Percentiles rank a stretch among this genome's conserved stretches.
phyloP scores from a whole-genome alignment of 2,797 vertebrate genomes.

The Rhinophrynus dorsalis region DNA sequence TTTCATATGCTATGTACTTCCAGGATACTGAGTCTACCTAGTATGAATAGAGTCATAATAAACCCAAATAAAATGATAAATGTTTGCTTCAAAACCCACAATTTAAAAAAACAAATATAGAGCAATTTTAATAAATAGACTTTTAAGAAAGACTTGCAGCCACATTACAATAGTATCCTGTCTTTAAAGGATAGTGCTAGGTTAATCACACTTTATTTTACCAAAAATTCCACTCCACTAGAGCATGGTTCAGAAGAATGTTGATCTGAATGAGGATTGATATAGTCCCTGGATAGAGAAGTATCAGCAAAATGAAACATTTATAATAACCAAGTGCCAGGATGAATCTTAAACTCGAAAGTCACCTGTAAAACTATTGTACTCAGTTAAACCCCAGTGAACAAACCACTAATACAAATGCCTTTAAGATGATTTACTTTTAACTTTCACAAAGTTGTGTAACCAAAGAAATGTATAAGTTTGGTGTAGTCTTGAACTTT shows the following conservation, averaged over 20 bases:
- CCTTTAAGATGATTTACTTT: too few relatives aligned
- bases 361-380: slow-evolving; percentile 4
- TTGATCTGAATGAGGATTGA: slow-evolving; percentile 68
- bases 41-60: too few relatives aligned
- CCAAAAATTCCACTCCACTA: slow-evolving; percentile 71
- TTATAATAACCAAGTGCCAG: slow-evolving; percentile 16
- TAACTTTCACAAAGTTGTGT: too few relatives aligned
- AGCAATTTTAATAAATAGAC: too few relatives aligned
- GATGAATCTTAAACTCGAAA: background rate
- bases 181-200: slow-evolving; percentile 44
- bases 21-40: too few relatives aligned
- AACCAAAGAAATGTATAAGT: too few relatives aligned
- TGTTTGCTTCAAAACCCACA: too few relatives aligned
- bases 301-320: slow-evolving; percentile 15
- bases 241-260: slow-evolving; percentile 64
- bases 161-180: slow-evolving; percentile 10
- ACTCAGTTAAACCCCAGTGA: slow-evolving; percentile 6
- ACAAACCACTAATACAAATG: slow-evolving; percentile 3
- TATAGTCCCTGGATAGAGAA: slow-evolving; percentile 53
- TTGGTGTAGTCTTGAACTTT: too few relatives aligned
- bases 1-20: too few relatives aligned
- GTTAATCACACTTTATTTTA: slow-evolving; percentile 73
- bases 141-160: background rate
- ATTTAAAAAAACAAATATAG: too few relatives aligned
- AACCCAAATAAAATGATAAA: too few relatives aligned